Evolutionary conservation across 2,797 vertebrate genomes (phyloP).

Genomic region (Falco cherrug): DNA sequence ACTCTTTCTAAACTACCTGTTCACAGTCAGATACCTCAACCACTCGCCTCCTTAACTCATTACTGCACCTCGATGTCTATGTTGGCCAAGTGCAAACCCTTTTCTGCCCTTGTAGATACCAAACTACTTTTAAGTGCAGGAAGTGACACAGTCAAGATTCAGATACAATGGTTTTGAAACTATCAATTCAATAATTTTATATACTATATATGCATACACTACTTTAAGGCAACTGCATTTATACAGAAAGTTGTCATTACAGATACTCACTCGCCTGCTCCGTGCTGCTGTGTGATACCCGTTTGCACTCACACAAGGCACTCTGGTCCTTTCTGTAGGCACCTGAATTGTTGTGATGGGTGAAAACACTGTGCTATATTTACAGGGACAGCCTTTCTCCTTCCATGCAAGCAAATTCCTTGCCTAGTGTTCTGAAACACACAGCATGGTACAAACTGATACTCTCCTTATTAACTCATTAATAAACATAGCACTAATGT

Average conservation of each 20-base stretch:
- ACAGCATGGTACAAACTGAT: neutral
- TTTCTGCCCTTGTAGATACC: neutral
- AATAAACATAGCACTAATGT: neutral
- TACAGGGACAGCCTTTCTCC: neutral
- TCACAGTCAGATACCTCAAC: neutral
- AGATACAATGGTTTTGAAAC: neutral
- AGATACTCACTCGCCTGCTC: neutral
- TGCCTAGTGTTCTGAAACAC: neutral
- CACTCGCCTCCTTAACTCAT: neutral
- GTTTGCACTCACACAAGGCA: neutral
- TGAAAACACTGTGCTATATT: neutral
- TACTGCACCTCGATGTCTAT: rapidly evolving
- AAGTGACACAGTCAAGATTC: neutral
- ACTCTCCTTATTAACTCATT: neutral
- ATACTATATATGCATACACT: neutral
- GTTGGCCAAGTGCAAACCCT: neutral
- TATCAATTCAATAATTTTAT: neutral
- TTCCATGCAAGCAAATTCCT: neutral
- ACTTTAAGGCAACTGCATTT: neutral
- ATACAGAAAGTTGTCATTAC: neutral
- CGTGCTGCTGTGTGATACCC: neutral
- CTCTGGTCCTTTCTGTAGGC: neutral
- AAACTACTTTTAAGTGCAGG: neutral
- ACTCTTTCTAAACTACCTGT: neutral
- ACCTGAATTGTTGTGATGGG: neutral